These are phyloP conservation scores for Synanthedon formicaeformis DNA, from an alignment of 2,888 invertebrate species.

Conservation along the genomic window DNA sequence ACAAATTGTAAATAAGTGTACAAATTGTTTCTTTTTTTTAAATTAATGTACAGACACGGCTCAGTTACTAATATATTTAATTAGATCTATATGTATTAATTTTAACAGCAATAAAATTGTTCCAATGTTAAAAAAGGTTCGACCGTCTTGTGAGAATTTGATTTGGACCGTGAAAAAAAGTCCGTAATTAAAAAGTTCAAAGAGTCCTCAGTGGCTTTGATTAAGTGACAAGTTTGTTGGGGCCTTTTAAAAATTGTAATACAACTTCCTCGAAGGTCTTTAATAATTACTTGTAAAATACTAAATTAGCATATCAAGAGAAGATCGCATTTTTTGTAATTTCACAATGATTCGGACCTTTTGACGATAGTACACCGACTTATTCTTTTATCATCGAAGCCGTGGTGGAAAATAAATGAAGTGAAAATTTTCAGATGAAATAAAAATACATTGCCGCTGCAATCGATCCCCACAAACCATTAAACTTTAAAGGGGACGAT, in stretches of 20 bases:
- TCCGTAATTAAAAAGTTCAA: slow-evolving; percentile 12
- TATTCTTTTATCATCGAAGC: neutral
- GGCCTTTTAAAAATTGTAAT: slow-evolving; percentile 1
- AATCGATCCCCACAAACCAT: slow-evolving; percentile 51
- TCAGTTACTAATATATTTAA: too few species aligned
- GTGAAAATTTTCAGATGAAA: slow-evolving; percentile 44
- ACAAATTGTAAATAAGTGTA: too few species aligned
- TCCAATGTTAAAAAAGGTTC: neutral
- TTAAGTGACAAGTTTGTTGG: slow-evolving; percentile 12
- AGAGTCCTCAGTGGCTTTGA: slow-evolving; percentile 11
- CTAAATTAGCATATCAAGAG: too few species aligned
- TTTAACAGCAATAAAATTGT: neutral
- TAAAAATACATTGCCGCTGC: slow-evolving; percentile 53
- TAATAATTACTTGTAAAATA: neutral
- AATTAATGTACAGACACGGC: too few species aligned
- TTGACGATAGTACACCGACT: neutral
- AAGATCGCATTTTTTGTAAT: too few species aligned
- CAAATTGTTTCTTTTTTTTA: too few species aligned
- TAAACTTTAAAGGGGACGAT: slow-evolving; percentile 47
- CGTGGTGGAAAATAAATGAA: slow-evolving; percentile 22
- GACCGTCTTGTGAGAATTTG: neutral
- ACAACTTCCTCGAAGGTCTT: neutral
- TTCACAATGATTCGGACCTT: too few species aligned
- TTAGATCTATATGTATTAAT: too few species aligned
- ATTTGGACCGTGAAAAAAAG: neutral